Evolutionary conservation across 2,113 vertebrate genomes (phyloP).

Genomic region (Petrocephalus microphthalmus): DNA sequence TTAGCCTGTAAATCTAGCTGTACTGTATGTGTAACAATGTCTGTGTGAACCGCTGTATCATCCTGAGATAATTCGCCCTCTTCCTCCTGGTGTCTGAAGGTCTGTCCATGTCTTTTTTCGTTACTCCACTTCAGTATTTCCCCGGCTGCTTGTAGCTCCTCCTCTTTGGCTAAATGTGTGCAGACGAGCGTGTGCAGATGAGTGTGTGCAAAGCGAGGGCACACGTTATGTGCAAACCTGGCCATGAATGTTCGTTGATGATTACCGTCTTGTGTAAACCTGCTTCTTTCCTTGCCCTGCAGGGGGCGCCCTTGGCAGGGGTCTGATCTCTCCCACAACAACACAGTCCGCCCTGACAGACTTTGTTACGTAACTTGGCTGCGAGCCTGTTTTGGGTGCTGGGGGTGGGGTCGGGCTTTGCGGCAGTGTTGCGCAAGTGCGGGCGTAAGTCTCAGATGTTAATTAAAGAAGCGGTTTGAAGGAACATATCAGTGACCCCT

Average conservation of each 20-base stretch:
- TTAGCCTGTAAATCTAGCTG: not conserved
- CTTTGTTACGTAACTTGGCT: slow-evolving; percentile 29
- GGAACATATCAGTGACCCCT: slow-evolving; percentile 21
- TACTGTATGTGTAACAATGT: not conserved
- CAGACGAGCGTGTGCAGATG: not conserved
- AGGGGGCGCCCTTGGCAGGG: slow-evolving; percentile 24
- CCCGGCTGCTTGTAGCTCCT: not conserved
- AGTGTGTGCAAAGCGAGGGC: not conserved
- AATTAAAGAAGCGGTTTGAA: slow-evolving; percentile 32
- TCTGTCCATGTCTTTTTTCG: not conserved
- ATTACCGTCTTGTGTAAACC: not conserved
- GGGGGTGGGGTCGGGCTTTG: not conserved
- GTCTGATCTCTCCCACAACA: slow-evolving; percentile 18
- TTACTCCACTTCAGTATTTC: not conserved
- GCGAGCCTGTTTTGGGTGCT: not conserved
- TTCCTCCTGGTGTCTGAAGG: not conserved
- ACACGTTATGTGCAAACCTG: not conserved
- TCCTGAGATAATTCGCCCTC: not conserved
- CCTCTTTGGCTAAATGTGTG: not conserved
- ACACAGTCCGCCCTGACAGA: slow-evolving; percentile 36
- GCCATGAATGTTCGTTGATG: slow-evolving; percentile 14
- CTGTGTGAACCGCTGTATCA: not conserved
- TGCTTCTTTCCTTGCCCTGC: slow-evolving; percentile 21
- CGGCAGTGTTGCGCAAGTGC: not conserved
- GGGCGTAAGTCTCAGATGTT: slow-evolving; percentile 21